Evolutionary conservation across 2,113 vertebrate genomes (phyloP).

Genomic region (Pterocles orientalis): DNA sequence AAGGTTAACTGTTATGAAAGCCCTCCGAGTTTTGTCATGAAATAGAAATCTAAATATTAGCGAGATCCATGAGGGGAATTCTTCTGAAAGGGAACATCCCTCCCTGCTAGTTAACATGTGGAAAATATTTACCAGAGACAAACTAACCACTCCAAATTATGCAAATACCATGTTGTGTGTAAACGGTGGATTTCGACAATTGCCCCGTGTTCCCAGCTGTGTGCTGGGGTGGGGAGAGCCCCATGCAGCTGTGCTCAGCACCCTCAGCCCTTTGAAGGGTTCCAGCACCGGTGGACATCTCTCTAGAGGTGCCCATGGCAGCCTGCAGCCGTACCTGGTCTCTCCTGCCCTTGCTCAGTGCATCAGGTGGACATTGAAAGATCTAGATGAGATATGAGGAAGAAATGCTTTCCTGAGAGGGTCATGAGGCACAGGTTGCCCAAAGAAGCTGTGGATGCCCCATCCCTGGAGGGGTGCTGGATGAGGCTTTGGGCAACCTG

Average conservation of each 20-base stretch:
- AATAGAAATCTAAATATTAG: background rate
- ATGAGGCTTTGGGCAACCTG: no score
- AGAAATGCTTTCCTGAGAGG: no score
- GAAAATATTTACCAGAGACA: background rate
- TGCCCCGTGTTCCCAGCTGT: background rate
- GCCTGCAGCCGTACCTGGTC: background rate
- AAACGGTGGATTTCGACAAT: background rate
- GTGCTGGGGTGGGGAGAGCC: background rate
- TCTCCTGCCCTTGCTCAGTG: background rate
- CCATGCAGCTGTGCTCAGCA: background rate
- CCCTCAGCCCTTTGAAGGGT: background rate
- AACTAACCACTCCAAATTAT: background rate
- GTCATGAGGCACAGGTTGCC: no score
- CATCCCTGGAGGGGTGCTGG: no score
- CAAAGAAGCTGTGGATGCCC: no score
- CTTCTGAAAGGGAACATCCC: background rate
- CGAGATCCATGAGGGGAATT: background rate
- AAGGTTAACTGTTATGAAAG: background rate
- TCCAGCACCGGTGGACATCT: fast-evolving
- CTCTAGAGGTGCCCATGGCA: background rate
- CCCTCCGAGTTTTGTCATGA: background rate
- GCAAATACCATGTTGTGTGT: background rate
- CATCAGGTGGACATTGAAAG: background rate
- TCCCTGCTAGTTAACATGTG: background rate
- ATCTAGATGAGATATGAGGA: no score